Evolutionary conservation across 2,888 invertebrate genomes (phyloP).

Genomic region (Coenonympha glycerion): DNA sequence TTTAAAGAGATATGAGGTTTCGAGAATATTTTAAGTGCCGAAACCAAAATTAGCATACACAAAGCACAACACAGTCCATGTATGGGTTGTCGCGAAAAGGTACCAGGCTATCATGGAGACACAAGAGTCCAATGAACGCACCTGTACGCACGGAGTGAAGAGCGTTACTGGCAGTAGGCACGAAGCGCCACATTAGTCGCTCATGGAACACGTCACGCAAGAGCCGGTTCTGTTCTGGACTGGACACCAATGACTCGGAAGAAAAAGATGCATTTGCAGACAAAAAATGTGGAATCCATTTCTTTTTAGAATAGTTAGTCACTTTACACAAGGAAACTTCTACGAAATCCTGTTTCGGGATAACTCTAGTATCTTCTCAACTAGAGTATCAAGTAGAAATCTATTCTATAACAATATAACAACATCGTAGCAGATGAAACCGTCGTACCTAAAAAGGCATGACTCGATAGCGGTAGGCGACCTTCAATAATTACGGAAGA

Average conservation of each 20-base stretch:
- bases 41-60: constrained; percentile 31
- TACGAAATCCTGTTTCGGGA: background rate
- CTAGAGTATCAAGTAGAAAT: background rate
- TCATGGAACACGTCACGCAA: constrained; percentile 64
- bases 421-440: no score
- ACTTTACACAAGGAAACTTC: background rate
- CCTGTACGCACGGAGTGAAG: constrained; percentile 68
- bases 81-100: constrained; percentile 35
- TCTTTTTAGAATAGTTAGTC: background rate
- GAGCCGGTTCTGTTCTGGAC: constrained; percentile 66
- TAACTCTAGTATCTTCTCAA: background rate
- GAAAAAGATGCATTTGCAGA: constrained; percentile 39
- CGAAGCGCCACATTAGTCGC: constrained; percentile 59
- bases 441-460: no score
- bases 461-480: no score
- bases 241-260: constrained; percentile 53
- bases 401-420: no score
- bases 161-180: constrained; percentile 66
- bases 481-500: no score
- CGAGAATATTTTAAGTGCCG: constrained; percentile 17
- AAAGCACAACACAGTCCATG: constrained; percentile 43
- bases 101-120: constrained; percentile 46
- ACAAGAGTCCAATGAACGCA: constrained; percentile 51
- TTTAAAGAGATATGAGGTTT: background rate
- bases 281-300: constrained; percentile 4